A percentile compares a stretch with the other conserved stretches of the same genome.
phyloP scores from a whole-genome alignment of 2,113 vertebrate species.

The Mesoclemmys tuberculata region DNA sequence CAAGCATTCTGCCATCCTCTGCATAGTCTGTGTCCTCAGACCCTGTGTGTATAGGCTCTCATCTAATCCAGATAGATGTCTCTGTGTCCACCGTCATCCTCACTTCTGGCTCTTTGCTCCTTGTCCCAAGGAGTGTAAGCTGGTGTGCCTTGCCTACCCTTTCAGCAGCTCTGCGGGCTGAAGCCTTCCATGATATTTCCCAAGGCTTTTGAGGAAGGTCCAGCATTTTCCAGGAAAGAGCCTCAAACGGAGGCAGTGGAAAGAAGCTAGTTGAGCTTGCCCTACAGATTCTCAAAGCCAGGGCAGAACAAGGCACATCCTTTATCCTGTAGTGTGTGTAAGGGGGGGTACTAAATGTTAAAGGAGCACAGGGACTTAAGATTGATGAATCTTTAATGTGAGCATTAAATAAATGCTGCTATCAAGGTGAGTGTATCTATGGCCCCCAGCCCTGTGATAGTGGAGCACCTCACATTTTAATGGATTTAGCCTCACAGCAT shows the following conservation, averaged over 20 bases:
- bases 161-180: neutral
- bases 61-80: neutral
- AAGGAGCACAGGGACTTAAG: too few species aligned
- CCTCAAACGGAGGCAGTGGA: neutral
- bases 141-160: neutral
- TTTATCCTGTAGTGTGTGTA: neutral
- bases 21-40: neutral
- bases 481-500: too few species aligned
- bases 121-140: too few species aligned
- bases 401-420: too few species aligned
- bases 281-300: fast-evolving
- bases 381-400: too few species aligned
- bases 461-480: too few species aligned
- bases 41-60: too few species aligned
- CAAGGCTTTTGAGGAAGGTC: neutral
- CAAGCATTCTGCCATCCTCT: fast-evolving
- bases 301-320: fast-evolving
- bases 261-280: neutral
- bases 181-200: neutral
- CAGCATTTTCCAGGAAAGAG: neutral
- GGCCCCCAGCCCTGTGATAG: too few species aligned
- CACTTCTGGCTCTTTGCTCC: neutral
- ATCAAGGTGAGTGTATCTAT: too few species aligned
- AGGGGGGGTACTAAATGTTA: neutral
- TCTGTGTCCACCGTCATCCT: neutral